phyloP scores from a whole-genome alignment of 2,797 vertebrate species.

The Clamator glandarius region DNA sequence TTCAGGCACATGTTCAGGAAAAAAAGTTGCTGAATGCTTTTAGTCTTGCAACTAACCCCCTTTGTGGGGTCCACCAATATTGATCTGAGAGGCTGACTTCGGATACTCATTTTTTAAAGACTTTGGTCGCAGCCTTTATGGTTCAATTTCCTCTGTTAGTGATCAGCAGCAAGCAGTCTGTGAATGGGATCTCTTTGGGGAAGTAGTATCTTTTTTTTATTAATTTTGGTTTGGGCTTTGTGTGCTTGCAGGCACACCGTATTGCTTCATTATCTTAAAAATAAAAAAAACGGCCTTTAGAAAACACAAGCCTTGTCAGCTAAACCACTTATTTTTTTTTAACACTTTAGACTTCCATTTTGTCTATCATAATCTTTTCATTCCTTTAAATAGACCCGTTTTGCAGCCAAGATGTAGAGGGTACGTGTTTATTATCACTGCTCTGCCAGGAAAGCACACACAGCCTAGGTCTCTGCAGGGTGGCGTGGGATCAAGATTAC shows the following conservation, averaged over 20 bases:
- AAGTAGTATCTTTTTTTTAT: neutral
- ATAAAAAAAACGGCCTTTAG: neutral
- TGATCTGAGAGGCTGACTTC: neutral
- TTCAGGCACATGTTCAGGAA: neutral
- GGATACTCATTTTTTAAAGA: neutral
- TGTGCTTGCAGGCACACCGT: neutral
- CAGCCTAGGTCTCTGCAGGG: neutral
- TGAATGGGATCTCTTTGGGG: neutral
- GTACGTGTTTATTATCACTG: neutral
- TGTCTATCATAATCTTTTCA: neutral
- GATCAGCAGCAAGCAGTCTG: neutral
- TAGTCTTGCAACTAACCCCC: neutral
- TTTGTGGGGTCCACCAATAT: neutral
- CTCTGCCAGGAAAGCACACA: neutral
- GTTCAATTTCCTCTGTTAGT: neutral
- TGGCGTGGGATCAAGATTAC: conserved; percentile 2
- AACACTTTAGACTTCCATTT: neutral
- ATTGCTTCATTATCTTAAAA: neutral
- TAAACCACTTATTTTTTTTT: neutral
- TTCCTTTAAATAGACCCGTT: conserved; percentile 1
- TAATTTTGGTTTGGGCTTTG: neutral
- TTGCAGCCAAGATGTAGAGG: conserved; percentile 13
- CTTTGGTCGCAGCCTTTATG: neutral
- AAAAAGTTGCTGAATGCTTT: neutral
- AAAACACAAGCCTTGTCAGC: neutral